Base-by-base conservation (phyloP, 53 echinoderm and acorn worm genomes). In the Mesocentrotus franciscanus region DNA sequence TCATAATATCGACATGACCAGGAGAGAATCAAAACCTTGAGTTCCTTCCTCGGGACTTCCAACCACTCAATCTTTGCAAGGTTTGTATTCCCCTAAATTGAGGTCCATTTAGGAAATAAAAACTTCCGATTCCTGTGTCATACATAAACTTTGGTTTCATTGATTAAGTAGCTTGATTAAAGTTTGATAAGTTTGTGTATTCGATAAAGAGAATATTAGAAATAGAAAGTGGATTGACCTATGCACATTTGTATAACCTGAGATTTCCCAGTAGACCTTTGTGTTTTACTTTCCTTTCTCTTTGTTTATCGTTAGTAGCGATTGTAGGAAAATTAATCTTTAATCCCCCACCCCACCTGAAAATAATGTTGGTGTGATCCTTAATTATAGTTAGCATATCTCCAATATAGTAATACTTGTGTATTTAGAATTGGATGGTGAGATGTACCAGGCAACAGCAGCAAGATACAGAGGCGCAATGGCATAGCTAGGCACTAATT, bases 51-150 rank as follows among this genome's bases (percentile, higher is more conserved):
- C 18, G 36, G 81, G 81, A 36, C 42, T 42, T 81, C 42, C 81
- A 81, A 64, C 16, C 16, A 64, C 49, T 49, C 49, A 15, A 16
- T 39, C 81, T 81, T 81, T 17, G 7, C 42, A 11, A 49, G 81
- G 81, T 30, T 32, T 10, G 32, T 74, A 10, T 74, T 2, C 11
- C 74, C 74, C 32, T 10, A 30, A 33, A 81, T 4, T 39, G 81
- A 36, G 39, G 49, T 4, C 42, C 8, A 15, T 81, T 15, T 12
- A 81, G 81, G 81, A 81, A 81, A 81, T 81, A 6, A 81, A 81
- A 81, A 81, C 81, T 36, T 81, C 81, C 81, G 81, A 81, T 42
- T 17, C 8, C 81, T 76, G 9, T 76, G 76, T 32, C 76, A n/a
- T 72, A 27, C 29, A 29, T 9, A 72, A 72, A 72, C 72, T 9